A percentile compares a stretch with the other conserved stretches of the same genome.
phyloP scores from a whole-genome alignment of 1,140 invertebrate genomes.

The Ceratina calcarata region DNA sequence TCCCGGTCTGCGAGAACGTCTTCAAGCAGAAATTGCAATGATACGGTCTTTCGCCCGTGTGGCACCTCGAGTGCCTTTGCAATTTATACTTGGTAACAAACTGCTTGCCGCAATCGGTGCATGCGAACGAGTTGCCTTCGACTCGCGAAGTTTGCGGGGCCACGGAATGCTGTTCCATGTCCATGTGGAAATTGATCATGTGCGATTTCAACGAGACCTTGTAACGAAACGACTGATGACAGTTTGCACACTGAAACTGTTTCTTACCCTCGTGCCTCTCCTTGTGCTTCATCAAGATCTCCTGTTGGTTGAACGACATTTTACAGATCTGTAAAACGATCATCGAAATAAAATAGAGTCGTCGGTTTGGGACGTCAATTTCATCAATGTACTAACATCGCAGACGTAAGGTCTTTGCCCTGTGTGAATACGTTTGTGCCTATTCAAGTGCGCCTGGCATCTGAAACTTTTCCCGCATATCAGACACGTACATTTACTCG shows the following conservation, averaged over 20 bases:
- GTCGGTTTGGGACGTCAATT: not conserved
- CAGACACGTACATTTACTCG: slow-evolving; percentile 67
- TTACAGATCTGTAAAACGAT: slow-evolving; percentile 79
- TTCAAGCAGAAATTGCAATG: slow-evolving; percentile 80
- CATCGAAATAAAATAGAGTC: not conserved
- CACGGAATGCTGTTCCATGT: slow-evolving; percentile 52
- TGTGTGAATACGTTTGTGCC: slow-evolving; percentile 77
- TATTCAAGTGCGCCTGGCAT: slow-evolving; percentile 74
- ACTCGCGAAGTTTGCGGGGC: slow-evolving; percentile 47
- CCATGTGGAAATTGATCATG: slow-evolving; percentile 74
- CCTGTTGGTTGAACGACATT: slow-evolving; percentile 83
- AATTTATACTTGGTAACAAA: slow-evolving; percentile 80
- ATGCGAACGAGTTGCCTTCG: slow-evolving; percentile 62
- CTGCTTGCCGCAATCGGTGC: slow-evolving; percentile 77
- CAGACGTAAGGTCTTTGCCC: slow-evolving; percentile 75
- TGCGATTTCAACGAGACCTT: slow-evolving; percentile 78
- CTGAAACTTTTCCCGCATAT: slow-evolving; percentile 75
- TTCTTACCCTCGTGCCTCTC: slow-evolving; percentile 81
- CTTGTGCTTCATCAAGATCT: slow-evolving; percentile 81
- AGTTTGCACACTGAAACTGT: slow-evolving; percentile 82
- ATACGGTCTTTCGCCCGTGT: slow-evolving; percentile 81
- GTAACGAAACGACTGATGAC: slow-evolving; percentile 79
- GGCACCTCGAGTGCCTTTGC: slow-evolving; percentile 77
- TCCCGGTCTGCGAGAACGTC: slow-evolving; percentile 83
- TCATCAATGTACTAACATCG: slow-evolving; percentile 69